Percentiles rank a stretch among this genome's conserved stretches.
Conservation (phyloP, 2,113 vertebrate species). For the Alligator sinensis region DNA sequence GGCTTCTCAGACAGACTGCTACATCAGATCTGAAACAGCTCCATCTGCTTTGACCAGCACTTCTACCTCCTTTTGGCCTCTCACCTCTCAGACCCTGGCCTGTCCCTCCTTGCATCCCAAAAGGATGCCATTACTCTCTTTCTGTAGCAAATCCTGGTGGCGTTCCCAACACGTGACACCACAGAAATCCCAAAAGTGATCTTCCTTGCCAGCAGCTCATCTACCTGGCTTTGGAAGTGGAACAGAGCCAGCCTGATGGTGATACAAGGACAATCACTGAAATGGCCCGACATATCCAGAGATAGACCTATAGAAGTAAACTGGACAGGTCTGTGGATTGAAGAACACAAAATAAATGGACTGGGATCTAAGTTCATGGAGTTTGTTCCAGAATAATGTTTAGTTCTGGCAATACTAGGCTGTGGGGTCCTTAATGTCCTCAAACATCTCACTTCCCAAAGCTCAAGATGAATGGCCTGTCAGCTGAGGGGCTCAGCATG, state of each 20-base stretch:
- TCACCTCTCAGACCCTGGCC: background rate
- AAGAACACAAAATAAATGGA: background rate
- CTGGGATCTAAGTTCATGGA: background rate
- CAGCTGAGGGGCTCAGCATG: background rate
- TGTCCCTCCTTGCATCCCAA: background rate
- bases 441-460: background rate
- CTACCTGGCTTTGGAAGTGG: background rate
- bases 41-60: background rate
- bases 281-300: background rate
- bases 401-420: background rate
- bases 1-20: background rate
- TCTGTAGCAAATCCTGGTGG: background rate
- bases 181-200: background rate
- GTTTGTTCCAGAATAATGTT: background rate
- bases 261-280: background rate
- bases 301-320: background rate
- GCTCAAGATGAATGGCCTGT: background rate
- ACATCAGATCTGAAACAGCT: background rate
- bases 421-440: background rate
- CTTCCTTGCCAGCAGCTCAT: background rate
- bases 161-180: background rate
- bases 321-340: background rate
- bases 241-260: background rate
- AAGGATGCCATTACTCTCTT: constrained; percentile 1
- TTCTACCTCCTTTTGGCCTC: too few species aligned